Base-by-base conservation (phyloP, 1,140 invertebrate species). In the Sogatella furcifera region DNA sequence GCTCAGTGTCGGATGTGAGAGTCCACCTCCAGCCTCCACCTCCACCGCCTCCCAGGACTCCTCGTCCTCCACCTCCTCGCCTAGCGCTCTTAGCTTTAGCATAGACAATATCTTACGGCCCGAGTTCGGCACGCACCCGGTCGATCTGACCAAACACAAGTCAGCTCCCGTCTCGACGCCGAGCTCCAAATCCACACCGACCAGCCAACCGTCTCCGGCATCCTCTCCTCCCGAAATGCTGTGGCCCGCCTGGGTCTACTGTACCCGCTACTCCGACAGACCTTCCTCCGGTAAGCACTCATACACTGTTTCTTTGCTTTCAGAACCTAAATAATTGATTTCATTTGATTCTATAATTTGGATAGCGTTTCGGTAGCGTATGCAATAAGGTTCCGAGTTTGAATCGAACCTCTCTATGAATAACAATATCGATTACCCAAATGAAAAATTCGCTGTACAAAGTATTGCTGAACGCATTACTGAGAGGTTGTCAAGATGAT, bases 211-310 rank as follows among this genome's bases (percentile, higher is more conserved):
- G 28, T 55, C 55, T 44, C 56, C n/a, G 52, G 52, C 14, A 21
- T 28, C 11, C 22, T 15, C 43, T 55, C 31, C 15, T 22, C 11
- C 41, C 21, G 28, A 46, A 53, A 49, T 62, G 59, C 70, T 83
- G 1, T 89, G 85, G 81, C 89, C 89, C 0, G 88, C 91, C 1
- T 95, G 92, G 92, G 89, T 92, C 34, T 90, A 85, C 71, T 97
- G 93, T 77, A 97, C 95, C 4, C 78, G 94, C 69, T 97, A 97
- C 74, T 95, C 92, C 55, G 93, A 97, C 76, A 77, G 94, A 73
- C 95, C 95, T 3, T 95, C 92, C 68, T 89, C 90, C 74, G 91
- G 90, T 93, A 59, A 66, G 64, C 57, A 22, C 6, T 44, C 24
- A 28, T 28, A 28, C 24, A 28, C 6, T n/a, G n/a, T n/a, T n/a